These are phyloP conservation scores for Solenopsis fugax DNA, from an alignment of 1,140 invertebrate species.

Conservation along the genomic window DNA sequence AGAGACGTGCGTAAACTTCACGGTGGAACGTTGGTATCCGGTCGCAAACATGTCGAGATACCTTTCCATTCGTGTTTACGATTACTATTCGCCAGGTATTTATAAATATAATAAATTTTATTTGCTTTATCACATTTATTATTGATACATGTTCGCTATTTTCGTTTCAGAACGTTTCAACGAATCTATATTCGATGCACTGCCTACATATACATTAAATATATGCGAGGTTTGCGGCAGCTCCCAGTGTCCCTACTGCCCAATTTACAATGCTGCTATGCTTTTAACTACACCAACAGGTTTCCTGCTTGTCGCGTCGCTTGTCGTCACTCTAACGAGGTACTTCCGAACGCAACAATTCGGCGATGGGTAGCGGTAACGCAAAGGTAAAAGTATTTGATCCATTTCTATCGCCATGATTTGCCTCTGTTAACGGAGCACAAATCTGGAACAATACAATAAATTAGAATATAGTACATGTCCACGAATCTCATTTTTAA, in stretches of 20 bases:
- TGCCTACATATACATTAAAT: constrained; percentile 95
- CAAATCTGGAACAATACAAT: constrained; percentile 21
- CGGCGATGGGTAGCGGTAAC: constrained; percentile 71
- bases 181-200: constrained; percentile 96
- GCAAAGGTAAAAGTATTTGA: constrained; percentile 19
- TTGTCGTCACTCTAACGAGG: constrained; percentile 78
- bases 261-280: constrained; percentile 93
- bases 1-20: constrained; percentile 96
- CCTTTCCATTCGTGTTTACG: constrained; percentile 96
- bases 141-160: constrained; percentile 44
- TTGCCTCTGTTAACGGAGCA: background rate
- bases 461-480: background rate
- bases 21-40: constrained; percentile 97
- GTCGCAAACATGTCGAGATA: constrained; percentile 98
- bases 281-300: constrained; percentile 81
- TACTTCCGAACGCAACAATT: constrained; percentile 81
- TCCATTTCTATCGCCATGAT: constrained; percentile 31
- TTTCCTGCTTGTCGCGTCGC: constrained; percentile 79
- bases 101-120: constrained; percentile 35
- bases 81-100: constrained; percentile 98
- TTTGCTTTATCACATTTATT: background rate
- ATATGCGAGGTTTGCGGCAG: constrained; percentile 99
- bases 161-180: constrained; percentile 95
- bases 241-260: constrained; percentile 98
- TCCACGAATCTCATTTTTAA: constrained; percentile 32